Evolutionary conservation across 2,113 vertebrate genomes (phyloP).

Genomic region (Monarcha castaneiventris): DNA sequence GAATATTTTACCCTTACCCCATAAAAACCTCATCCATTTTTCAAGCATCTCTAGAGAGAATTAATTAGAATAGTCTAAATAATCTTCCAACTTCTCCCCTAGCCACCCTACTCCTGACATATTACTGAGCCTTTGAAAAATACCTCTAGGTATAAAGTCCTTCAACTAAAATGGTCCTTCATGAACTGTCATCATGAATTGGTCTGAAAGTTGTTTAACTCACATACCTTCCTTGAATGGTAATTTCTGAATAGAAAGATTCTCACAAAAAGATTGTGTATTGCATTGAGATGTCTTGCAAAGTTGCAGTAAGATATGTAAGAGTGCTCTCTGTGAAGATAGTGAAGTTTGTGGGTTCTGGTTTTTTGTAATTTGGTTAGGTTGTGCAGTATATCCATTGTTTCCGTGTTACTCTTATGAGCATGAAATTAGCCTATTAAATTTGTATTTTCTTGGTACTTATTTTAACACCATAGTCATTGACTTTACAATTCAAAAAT

Average conservation of each 20-base stretch:
- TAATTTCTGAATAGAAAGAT: slow-evolving; percentile 53
- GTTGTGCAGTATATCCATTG: slow-evolving; percentile 69
- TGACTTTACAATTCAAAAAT: slow-evolving; percentile 79
- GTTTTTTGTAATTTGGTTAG: slow-evolving; percentile 66
- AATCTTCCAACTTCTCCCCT: slow-evolving; percentile 27
- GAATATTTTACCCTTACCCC: slow-evolving; percentile 42
- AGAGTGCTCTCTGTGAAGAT: slow-evolving; percentile 70
- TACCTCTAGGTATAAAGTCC: slow-evolving; percentile 55
- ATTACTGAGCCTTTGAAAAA: slow-evolving; percentile 38
- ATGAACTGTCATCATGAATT: slow-evolving; percentile 51
- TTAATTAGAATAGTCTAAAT: slow-evolving; percentile 17
- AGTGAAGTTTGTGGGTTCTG: slow-evolving; percentile 66
- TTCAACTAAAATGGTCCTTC: slow-evolving; percentile 58
- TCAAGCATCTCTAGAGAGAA: slow-evolving; percentile 22
- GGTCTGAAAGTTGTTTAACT: slow-evolving; percentile 67
- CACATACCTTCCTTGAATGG: slow-evolving; percentile 59
- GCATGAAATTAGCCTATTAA: slow-evolving; percentile 79
- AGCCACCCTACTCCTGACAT: slow-evolving; percentile 14
- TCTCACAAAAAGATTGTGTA: slow-evolving; percentile 56
- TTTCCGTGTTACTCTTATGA: slow-evolving; percentile 76
- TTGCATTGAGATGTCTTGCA: slow-evolving; percentile 67
- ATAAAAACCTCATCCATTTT: slow-evolving; percentile 11
- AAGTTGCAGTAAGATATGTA: slow-evolving; percentile 66
- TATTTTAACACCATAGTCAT: slow-evolving; percentile 79
- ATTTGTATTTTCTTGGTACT: slow-evolving; percentile 85